Evolutionary conservation across 2,888 invertebrate species (phyloP), one percentile per base, ranked within the genome.

Genomic region (Tribolium freemani): DNA sequence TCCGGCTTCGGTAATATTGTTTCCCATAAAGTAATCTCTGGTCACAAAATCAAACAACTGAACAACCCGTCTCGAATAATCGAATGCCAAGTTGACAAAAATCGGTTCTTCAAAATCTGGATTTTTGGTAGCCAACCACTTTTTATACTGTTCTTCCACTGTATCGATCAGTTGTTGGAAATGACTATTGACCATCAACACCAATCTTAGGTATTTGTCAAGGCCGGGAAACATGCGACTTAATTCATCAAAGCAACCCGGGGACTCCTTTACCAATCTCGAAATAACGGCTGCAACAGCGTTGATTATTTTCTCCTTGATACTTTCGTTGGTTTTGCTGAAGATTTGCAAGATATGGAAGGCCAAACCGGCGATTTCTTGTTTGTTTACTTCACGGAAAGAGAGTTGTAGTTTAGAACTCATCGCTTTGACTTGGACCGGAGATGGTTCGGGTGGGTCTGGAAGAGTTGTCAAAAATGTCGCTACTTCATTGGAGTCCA

Each of bases 401-500:
- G 58, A 9, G 4, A 31, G 21, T 10, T 46, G 26, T 48, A 71
- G 31, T 50, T 60, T n/a, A 1, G 58, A 31, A 11, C 21, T 67
- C 11, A 71, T 54, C 50, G 13, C 44, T 30, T 20, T n/a, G 9
- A 71, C 38, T 48, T 71, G 31, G 9, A 0, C 54, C 3, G 11
- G 53, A 11, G 71, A 9, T 20, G 71, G 71, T 13, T 67, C 60
- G 3, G 60, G 21, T 9, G n/a, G 9, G 31, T 9, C 46, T 5
- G 60, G 38, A 6, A 67, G 10, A 13, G 54, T 13, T 8, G 45
- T 11, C 20, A 84, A 75, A 71, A 79, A 79, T 11, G 76, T 61
- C 13, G 75, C 71, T 2, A 77, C 77, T 45, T 82, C 76, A 11
- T 66, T 72, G 64, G 80, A 81, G 13, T 76, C 76, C 69, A 84